phyloP scores from a whole-genome alignment of 2,113 vertebrate genomes.

The Antechinus flavipes region DNA sequence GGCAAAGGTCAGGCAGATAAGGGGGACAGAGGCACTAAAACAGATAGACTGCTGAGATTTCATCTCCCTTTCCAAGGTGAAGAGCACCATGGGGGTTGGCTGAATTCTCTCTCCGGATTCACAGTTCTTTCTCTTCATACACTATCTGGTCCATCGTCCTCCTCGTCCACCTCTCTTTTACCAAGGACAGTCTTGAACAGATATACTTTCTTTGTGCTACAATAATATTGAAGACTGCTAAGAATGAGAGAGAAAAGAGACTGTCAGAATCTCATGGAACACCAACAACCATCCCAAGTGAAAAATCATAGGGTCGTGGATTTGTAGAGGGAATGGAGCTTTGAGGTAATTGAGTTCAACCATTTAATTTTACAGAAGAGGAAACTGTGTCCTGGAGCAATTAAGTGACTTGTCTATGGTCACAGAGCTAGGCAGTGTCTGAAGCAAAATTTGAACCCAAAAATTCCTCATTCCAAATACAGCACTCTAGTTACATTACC shows the following conservation, averaged over 20 bases:
- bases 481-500: too few species aligned
- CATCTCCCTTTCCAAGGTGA: not conserved
- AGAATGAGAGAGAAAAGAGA: too few species aligned
- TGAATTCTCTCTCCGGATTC: not conserved
- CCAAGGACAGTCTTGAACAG: not conserved
- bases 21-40: not conserved
- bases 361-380: too few species aligned
- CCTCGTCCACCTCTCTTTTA: not conserved
- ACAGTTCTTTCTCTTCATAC: not conserved
- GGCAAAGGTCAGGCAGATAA: constrained; percentile 46
- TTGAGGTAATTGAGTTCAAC: too few species aligned
- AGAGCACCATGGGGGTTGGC: not conserved
- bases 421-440: too few species aligned
- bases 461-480: too few species aligned
- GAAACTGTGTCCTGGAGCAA: too few species aligned
- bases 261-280: not conserved
- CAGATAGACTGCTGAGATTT: constrained; percentile 21
- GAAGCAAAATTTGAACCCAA: too few species aligned
- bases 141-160: not conserved
- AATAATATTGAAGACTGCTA: not conserved
- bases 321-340: too few species aligned
- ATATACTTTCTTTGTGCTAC: not conserved
- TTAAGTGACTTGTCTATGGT: too few species aligned
- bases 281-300: too few species aligned
- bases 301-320: too few species aligned